A percentile compares a stretch with the other conserved stretches of the same genome.
Conservation (phyloP, 2,797 vertebrate species). For the Lagothrix lagotricha region DNA sequence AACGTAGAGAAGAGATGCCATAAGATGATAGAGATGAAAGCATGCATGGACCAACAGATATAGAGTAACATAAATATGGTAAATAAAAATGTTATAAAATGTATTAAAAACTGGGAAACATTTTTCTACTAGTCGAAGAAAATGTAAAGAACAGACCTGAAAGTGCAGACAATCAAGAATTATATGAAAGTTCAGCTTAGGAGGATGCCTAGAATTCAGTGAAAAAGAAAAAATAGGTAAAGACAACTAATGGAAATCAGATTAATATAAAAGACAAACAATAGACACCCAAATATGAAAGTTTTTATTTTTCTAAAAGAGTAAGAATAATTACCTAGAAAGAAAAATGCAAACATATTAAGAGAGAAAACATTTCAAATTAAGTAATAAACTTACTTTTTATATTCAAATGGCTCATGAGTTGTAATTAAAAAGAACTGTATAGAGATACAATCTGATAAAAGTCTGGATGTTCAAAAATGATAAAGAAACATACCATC, state of each 20-base stretch:
- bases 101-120: not conserved
- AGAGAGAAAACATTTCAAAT: not conserved
- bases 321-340: not conserved
- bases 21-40: not conserved
- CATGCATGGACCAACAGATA: not conserved
- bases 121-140: not conserved
- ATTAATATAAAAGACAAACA: not conserved
- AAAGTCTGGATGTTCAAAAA: not conserved
- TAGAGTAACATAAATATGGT: not conserved
- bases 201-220: not conserved
- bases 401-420: not conserved
- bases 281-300: not conserved
- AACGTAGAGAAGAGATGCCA: not conserved
- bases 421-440: not conserved
- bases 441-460: not conserved
- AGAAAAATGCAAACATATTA: not conserved
- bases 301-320: not conserved
- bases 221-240: not conserved
- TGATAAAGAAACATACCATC: not conserved
- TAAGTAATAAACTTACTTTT: not conserved
- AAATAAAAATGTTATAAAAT: not conserved
- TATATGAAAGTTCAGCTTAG: not conserved
- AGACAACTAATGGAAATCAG: not conserved
- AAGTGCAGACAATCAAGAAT: not conserved
- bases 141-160: not conserved